A percentile compares a stretch with the other conserved stretches of the same genome.
These are phyloP conservation scores for Pterois miles DNA, from an alignment of 2,797 vertebrate species.

Conservation along the genomic window DNA sequence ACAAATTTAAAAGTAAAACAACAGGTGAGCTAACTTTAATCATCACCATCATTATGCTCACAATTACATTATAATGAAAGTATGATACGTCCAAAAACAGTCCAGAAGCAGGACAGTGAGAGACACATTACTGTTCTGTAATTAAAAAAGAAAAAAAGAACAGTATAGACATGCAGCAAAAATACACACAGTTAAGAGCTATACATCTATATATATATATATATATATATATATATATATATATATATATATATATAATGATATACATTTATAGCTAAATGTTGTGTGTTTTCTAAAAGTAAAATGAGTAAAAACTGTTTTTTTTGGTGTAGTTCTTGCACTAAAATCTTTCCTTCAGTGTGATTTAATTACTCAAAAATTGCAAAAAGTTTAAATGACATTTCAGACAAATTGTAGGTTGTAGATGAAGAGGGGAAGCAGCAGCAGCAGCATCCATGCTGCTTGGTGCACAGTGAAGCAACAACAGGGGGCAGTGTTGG, in stretches of 20 bases:
- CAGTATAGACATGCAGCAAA: neutral
- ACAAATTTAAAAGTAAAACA: neutral
- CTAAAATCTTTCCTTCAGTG: neutral
- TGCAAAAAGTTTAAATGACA: neutral
- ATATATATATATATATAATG: too few relatives aligned
- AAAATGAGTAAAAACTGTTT: neutral
- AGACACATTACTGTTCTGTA: constrained; percentile 70
- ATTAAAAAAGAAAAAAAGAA: constrained; percentile 46
- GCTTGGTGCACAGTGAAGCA: constrained; percentile 4
- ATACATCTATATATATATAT: too few relatives aligned
- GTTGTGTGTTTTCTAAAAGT: neutral
- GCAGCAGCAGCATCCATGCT: neutral
- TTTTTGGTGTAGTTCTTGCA: neutral
- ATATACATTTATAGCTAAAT: neutral
- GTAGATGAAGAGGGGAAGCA: neutral
- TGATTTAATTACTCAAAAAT: neutral
- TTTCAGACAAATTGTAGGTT: neutral
- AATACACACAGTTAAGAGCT: too few relatives aligned
- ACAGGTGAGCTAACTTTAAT: constrained; percentile 71
- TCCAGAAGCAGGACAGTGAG: constrained; percentile 73
- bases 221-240: too few relatives aligned
- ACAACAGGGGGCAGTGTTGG: constrained; percentile 86
- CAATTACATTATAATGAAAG: constrained; percentile 80
- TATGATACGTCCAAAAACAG: constrained; percentile 68
- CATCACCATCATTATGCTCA: constrained; percentile 76